Conservation (phyloP, 1,140 invertebrate genomes). For the Aphis craccivora region DNA sequence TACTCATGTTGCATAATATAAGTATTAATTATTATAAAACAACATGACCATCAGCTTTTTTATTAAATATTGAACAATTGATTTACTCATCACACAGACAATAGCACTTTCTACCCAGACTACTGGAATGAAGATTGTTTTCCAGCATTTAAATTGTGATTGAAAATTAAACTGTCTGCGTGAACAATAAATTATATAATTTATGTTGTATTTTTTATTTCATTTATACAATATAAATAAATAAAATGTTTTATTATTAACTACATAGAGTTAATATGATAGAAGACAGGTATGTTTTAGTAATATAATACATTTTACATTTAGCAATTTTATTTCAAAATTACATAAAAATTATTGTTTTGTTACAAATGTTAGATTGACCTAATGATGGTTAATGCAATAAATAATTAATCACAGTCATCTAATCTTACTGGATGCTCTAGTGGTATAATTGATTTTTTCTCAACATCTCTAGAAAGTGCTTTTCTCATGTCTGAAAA, state of each 20-base stretch:
- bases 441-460: constrained; percentile 93
- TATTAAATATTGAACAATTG: too few relatives aligned
- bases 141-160: background rate
- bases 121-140: too few relatives aligned
- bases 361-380: background rate
- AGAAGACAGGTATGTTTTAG: too few relatives aligned
- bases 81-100: too few relatives aligned
- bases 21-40: too few relatives aligned
- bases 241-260: too few relatives aligned
- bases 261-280: too few relatives aligned
- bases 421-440: constrained; percentile 93
- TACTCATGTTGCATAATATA: too few relatives aligned
- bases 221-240: too few relatives aligned
- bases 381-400: background rate
- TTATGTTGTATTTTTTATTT: background rate
- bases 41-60: too few relatives aligned
- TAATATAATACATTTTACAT: too few relatives aligned
- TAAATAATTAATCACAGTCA: constrained; percentile 83
- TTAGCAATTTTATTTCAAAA: too few relatives aligned
- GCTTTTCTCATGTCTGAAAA: constrained; percentile 98
- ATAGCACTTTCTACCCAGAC: background rate
- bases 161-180: background rate
- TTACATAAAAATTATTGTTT: background rate
- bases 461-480: constrained; percentile 87
- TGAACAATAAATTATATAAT: background rate